Evolutionary conservation across 2,113 vertebrate species (phyloP).

Genomic region (Okapia johnstoni): DNA sequence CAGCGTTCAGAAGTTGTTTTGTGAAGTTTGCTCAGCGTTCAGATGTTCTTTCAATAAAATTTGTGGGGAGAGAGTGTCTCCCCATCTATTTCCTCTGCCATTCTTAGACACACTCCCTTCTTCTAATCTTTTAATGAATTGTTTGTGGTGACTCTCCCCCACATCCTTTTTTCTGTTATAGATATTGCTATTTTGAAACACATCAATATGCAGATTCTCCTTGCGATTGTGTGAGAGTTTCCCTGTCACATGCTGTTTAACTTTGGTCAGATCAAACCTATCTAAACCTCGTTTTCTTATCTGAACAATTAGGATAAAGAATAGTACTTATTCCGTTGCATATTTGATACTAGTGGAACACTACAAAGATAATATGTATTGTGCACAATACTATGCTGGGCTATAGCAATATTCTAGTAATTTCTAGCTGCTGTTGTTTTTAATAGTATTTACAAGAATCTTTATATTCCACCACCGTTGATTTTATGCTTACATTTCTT

Average conservation of each 20-base stretch:
- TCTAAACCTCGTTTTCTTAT: not conserved
- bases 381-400: not conserved
- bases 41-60: too few relatives aligned
- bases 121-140: not conserved
- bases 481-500: too few relatives aligned
- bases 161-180: too few relatives aligned
- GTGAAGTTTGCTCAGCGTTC: too few relatives aligned
- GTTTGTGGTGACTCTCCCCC: too few relatives aligned
- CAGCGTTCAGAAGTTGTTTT: too few relatives aligned
- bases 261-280: not conserved
- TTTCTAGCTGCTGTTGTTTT: not conserved
- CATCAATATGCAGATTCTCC: too few relatives aligned
- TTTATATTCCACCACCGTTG: not conserved
- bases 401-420: not conserved
- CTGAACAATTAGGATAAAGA: not conserved
- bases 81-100: too few relatives aligned
- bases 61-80: too few relatives aligned
- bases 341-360: not conserved
- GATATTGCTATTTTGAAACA: too few relatives aligned
- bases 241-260: not conserved
- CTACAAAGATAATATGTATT: not conserved
- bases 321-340: not conserved
- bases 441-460: not conserved
- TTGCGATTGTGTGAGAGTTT: too few relatives aligned
- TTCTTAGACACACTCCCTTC: not conserved